phyloP scores from a whole-genome alignment of 2,888 invertebrate genomes.

The Polydrusus cervinus region DNA sequence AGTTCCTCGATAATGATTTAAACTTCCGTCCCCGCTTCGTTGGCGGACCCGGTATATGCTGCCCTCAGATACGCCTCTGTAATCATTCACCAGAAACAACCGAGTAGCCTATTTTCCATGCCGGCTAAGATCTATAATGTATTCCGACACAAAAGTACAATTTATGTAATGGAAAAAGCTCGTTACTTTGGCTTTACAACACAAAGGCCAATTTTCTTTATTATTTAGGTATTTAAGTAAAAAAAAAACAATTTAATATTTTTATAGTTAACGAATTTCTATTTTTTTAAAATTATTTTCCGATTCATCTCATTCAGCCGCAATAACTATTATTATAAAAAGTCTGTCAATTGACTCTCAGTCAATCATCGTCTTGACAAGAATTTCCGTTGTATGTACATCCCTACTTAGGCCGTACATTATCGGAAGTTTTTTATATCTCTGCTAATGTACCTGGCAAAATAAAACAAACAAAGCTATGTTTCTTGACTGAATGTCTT shows the following conservation, averaged over 20 bases:
- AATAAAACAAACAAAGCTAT: slow-evolving; percentile 39
- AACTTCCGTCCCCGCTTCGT: no score
- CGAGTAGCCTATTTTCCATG: slow-evolving; percentile 42
- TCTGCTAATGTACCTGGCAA: slow-evolving; percentile 27
- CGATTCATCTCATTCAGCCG: no score
- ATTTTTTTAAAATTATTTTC: no score
- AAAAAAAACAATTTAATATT: not conserved
- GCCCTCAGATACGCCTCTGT: not conserved
- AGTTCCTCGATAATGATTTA: no score
- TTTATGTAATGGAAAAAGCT: slow-evolving; percentile 54
- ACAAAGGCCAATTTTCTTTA: slow-evolving; percentile 31
- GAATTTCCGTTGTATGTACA: not conserved
- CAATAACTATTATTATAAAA: no score
- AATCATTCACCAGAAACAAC: slow-evolving; percentile 16
- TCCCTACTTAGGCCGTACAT: slow-evolving; percentile 8
- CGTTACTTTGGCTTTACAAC: slow-evolving; percentile 51
- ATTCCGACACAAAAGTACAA: slow-evolving; percentile 52
- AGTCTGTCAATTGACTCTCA: no score
- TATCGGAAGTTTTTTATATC: slow-evolving; percentile 30
- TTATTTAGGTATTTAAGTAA: slow-evolving; percentile 26
- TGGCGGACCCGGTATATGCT: no score
- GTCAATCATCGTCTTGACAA: no score
- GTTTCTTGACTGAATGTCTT: slow-evolving; percentile 51
- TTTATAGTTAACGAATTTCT: not conserved
- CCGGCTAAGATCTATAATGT: slow-evolving; percentile 51